Evolutionary conservation across 2,888 invertebrate species (phyloP).

Genomic region (Macaria notata): DNA sequence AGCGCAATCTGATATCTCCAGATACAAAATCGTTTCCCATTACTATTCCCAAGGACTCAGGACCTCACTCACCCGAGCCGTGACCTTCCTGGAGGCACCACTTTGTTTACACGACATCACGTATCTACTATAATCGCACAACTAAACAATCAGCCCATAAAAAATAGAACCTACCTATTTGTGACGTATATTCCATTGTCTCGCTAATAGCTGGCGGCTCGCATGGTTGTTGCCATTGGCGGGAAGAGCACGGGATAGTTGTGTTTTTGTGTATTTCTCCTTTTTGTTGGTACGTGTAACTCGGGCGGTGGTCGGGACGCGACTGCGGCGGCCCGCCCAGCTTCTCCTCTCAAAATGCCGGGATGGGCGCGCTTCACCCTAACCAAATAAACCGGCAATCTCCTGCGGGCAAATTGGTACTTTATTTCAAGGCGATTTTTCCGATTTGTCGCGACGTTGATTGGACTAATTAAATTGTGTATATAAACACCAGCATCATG

Average conservation of each 20-base stretch:
- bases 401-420: conserved; percentile 36
- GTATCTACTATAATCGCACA: conserved; percentile 17
- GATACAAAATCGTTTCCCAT: not conserved
- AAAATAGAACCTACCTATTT: conserved; percentile 57
- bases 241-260: conserved; percentile 40
- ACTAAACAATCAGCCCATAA: conserved; percentile 43
- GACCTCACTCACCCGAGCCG: conserved; percentile 24
- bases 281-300: conserved; percentile 26
- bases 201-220: conserved; percentile 47
- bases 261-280: conserved; percentile 9
- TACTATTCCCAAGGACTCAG: conserved; percentile 1
- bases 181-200: conserved; percentile 69
- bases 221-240: conserved; percentile 42
- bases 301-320: conserved; percentile 35
- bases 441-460: not conserved
- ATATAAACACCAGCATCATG: no score
- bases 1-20: not conserved
- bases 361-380: conserved; percentile 31
- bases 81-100: conserved; percentile 25
- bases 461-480: not conserved
- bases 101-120: conserved; percentile 31
- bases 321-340: conserved; percentile 52
- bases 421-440: not conserved
- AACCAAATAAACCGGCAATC: conserved; percentile 44
- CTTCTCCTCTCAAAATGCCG: conserved; percentile 23